Evolutionary conservation across 1,140 invertebrate genomes (phyloP).

Genomic region (Drosophila sturtevanti): DNA sequence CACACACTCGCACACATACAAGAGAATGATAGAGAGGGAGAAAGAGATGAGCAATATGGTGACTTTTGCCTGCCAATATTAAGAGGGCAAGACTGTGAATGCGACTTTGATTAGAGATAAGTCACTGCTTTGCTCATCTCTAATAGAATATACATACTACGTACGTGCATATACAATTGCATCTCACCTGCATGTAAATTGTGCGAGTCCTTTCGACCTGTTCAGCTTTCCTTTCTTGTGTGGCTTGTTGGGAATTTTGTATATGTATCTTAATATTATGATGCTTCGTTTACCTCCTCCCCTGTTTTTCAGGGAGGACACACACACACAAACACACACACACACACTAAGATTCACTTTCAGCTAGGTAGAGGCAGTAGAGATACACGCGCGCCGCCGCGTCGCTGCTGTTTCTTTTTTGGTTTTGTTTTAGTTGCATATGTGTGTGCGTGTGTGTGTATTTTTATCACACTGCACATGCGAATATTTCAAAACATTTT

Average conservation of each 20-base stretch:
- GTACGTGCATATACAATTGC: not conserved
- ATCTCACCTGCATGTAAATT: not conserved
- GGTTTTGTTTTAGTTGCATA: not conserved
- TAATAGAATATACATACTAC: not conserved
- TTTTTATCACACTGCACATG: slow-evolving; percentile 9
- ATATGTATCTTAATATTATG: not conserved
- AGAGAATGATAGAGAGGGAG: not conserved
- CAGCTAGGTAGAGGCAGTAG: not conserved
- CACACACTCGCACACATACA: no score
- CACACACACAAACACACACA: not conserved
- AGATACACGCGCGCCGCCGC: slow-evolving; percentile 5
- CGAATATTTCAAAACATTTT: slow-evolving; percentile 8
- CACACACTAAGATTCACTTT: not conserved
- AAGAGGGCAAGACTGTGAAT: not conserved
- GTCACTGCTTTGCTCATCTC: not conserved
- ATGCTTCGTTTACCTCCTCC: not conserved
- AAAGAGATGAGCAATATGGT: slow-evolving; percentile 3
- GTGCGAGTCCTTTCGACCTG: not conserved
- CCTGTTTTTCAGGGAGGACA: not conserved
- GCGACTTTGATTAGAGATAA: not conserved
- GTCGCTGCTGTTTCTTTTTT: slow-evolving; percentile 1
- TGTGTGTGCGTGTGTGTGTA: slow-evolving; percentile 1
- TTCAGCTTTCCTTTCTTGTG: not conserved
- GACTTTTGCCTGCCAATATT: not conserved
- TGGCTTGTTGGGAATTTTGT: not conserved